phyloP scores from a whole-genome alignment of 2,113 vertebrate species.

The Bujurquina vittata region DNA sequence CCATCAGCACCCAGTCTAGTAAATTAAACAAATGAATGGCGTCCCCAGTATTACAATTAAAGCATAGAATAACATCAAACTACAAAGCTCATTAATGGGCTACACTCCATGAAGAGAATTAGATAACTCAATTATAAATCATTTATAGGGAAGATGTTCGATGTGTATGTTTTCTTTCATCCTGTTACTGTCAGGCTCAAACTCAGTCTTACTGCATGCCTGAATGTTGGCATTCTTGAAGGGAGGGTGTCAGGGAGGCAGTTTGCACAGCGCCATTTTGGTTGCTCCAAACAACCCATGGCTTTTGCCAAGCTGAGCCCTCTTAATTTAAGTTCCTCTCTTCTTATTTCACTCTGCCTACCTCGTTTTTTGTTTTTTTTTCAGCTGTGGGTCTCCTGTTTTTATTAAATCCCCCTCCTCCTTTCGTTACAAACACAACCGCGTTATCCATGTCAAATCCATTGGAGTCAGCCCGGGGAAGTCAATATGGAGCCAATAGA shows the following conservation, averaged over 20 bases:
- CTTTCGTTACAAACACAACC: conserved; percentile 71
- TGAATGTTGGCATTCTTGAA: conserved; percentile 21
- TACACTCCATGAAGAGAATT: conserved; percentile 22
- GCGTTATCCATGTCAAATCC: conserved; percentile 79
- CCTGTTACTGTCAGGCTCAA: conserved; percentile 45
- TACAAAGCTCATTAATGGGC: conserved; percentile 54
- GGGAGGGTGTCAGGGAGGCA: conserved; percentile 7
- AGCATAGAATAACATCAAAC: conserved; percentile 70
- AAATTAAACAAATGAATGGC: conserved; percentile 76
- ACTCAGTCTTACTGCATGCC: conserved; percentile 37
- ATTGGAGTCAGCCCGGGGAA: conserved; percentile 71
- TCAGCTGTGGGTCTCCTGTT: conserved; percentile 56
- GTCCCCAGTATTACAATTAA: conserved; percentile 70
- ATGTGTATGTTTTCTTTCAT: conserved; percentile 60
- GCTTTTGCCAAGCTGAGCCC: conserved; percentile 65
- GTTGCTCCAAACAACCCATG: conserved; percentile 73
- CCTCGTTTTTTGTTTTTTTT: conserved; percentile 53
- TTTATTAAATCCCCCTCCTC: conserved; percentile 67
- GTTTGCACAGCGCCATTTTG: conserved; percentile 29
- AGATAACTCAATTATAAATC: conserved; percentile 65
- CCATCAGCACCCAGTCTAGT: conserved; percentile 66
- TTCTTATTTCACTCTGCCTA: conserved; percentile 50
- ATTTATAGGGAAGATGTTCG: conserved; percentile 51
- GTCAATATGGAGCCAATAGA: conserved; percentile 76
- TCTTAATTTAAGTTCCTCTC: conserved; percentile 58